Evolutionary conservation across 2,797 vertebrate genomes (phyloP).

Genomic region (Sternarchorhynchus goeldii): DNA sequence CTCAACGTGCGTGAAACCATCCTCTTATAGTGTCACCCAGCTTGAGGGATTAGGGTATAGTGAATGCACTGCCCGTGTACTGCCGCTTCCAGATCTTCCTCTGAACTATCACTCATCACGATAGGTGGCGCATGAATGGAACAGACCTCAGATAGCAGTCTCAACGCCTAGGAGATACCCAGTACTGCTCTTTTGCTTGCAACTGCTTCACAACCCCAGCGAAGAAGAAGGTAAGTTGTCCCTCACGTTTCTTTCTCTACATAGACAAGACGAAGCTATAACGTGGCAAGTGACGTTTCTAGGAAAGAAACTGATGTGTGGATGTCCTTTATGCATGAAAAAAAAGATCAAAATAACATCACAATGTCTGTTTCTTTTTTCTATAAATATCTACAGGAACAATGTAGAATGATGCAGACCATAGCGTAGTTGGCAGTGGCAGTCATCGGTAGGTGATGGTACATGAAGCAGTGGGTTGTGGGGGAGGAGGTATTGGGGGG

Average conservation of each 20-base stretch:
- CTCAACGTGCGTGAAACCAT: slow-evolving; percentile 10
- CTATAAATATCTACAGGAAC: not conserved
- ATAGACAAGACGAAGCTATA: not conserved
- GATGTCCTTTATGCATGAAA: not conserved
- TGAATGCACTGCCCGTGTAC: slow-evolving; percentile 9
- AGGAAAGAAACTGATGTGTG: not conserved
- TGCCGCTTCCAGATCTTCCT: slow-evolving; percentile 26
- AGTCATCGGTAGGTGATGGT: slow-evolving; percentile 43
- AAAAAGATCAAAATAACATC: not conserved
- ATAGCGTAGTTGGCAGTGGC: slow-evolving; percentile 20
- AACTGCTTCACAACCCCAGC: not conserved
- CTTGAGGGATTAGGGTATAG: slow-evolving; percentile 18
- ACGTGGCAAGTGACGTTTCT: not conserved
- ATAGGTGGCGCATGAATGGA: slow-evolving; percentile 4
- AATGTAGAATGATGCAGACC: slow-evolving; percentile 26
- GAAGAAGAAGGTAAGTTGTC: not conserved
- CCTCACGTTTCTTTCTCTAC: not conserved
- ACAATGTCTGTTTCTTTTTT: slow-evolving; percentile 13
- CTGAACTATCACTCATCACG: slow-evolving; percentile 22
- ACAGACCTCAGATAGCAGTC: slow-evolving; percentile 9
- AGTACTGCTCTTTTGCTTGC: not conserved
- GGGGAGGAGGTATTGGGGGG: slow-evolving; percentile 24
- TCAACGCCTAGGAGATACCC: not conserved
- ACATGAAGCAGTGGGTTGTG: slow-evolving; percentile 34
- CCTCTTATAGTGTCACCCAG: not conserved